Conservation (phyloP, 1,140 invertebrate genomes). For the Caenorhabditis remanei region DNA sequence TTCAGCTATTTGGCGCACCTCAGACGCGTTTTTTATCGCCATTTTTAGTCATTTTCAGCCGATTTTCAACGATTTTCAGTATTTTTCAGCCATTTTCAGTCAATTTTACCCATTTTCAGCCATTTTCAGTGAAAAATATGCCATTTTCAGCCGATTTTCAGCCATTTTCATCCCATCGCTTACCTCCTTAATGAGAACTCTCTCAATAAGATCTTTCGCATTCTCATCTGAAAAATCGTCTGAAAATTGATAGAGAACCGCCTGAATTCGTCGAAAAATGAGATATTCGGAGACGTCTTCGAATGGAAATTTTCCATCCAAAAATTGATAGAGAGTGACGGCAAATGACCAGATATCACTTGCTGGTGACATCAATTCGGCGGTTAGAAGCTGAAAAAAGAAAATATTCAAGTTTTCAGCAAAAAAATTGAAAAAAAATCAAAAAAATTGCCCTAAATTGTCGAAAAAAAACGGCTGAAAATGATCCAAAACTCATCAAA, state of each 20-base stretch:
- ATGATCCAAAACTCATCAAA: too few relatives aligned
- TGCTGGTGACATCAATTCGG: conserved; percentile 79
- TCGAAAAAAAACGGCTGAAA: not conserved
- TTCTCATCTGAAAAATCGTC: conserved; percentile 85
- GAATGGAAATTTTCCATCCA: conserved; percentile 83
- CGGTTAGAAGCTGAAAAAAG: conserved; percentile 78
- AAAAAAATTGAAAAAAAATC: conserved; percentile 8
- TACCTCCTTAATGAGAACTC: conserved; percentile 83
- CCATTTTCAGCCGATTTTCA: not conserved
- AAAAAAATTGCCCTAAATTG: too few relatives aligned
- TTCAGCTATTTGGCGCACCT: too few relatives aligned
- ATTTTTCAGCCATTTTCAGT: too few relatives aligned
- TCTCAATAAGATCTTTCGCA: conserved; percentile 89
- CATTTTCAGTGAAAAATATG: not conserved
- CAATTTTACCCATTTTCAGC: not conserved
- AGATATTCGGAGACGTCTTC: conserved; percentile 85
- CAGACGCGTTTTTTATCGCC: too few relatives aligned
- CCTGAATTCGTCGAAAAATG: conserved; percentile 94
- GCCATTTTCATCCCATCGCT: not conserved
- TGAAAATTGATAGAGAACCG: conserved; percentile 91
- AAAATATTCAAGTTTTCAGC: not conserved
- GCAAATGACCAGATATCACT: conserved; percentile 96
- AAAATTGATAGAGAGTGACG: conserved; percentile 96
- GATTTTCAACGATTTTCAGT: too few relatives aligned
- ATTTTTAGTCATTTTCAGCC: too few relatives aligned